Evolutionary conservation across 2,113 vertebrate genomes (phyloP).

Genomic region (Cyphomyrus plagiostoma): DNA sequence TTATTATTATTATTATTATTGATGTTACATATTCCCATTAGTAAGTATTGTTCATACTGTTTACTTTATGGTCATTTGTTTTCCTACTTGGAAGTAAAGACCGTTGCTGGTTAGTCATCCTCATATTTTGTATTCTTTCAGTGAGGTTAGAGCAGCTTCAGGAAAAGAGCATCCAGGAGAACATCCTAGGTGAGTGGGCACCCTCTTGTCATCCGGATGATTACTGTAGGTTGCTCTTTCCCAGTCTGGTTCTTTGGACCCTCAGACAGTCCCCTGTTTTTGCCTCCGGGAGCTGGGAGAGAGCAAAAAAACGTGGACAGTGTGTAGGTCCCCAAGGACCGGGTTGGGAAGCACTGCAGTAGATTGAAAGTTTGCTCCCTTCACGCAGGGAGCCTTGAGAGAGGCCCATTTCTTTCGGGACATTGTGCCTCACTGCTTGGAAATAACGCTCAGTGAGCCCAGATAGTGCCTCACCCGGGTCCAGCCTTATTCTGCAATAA

Average conservation of each 20-base stretch:
- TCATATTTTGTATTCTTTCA: constrained; percentile 76
- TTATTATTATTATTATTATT: too few species aligned
- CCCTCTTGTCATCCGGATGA: background rate
- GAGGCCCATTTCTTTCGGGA: background rate
- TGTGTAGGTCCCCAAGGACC: background rate
- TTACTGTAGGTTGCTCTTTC: background rate
- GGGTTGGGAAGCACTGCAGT: background rate
- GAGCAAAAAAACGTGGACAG: background rate
- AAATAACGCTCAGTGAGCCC: background rate
- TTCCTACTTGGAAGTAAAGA: constrained; percentile 17
- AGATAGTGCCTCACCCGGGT: background rate
- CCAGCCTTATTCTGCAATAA: background rate
- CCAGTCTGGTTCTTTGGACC: background rate
- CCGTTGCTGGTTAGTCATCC: constrained; percentile 55
- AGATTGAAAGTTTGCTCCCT: background rate
- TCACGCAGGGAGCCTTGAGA: background rate
- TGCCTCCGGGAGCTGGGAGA: background rate
- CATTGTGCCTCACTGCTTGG: background rate
- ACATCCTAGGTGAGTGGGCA: constrained; percentile 47
- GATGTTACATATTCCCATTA: background rate
- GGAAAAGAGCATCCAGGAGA: constrained; percentile 95
- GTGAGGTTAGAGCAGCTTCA: constrained; percentile 96
- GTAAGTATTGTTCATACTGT: background rate
- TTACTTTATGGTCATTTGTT: background rate
- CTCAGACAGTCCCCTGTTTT: background rate